These are phyloP conservation scores for Gobius niger DNA, from an alignment of 2,113 vertebrate genomes.

Conservation along the genomic window DNA sequence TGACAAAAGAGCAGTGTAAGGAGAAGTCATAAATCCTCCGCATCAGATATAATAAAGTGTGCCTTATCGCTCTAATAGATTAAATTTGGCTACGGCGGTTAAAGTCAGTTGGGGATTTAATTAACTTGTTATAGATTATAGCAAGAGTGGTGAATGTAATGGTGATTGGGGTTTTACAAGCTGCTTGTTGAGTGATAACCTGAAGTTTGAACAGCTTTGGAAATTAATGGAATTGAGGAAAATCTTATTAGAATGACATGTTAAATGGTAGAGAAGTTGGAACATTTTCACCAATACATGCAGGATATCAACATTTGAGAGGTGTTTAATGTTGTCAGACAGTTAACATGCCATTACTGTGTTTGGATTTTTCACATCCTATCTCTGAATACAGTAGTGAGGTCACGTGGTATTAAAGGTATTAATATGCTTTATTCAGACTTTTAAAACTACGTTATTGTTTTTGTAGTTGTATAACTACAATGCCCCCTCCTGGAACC, in stretches of 20 bases:
- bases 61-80: slow-evolving; percentile 32
- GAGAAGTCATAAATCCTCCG: slow-evolving; percentile 24
- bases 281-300: neutral
- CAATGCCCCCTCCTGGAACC: no score
- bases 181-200: slow-evolving; percentile 10
- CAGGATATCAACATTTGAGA: neutral
- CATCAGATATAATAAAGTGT: slow-evolving; percentile 35
- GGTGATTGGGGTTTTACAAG: neutral
- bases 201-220: slow-evolving; percentile 4
- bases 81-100: slow-evolving; percentile 15
- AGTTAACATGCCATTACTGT: neutral
- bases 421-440: no score
- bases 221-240: neutral
- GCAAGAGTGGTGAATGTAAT: slow-evolving; percentile 2
- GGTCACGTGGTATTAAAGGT: no score
- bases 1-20: slow-evolving; percentile 24
- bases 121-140: slow-evolving; percentile 6
- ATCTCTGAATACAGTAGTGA: no score
- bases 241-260: neutral
- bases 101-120: slow-evolving; percentile 19
- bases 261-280: neutral
- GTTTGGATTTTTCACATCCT: neutral
- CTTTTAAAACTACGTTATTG: no score
- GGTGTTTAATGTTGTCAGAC: neutral
- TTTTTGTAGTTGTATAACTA: no score